Percentiles rank a stretch among this genome's conserved stretches.
phyloP scores from a whole-genome alignment of 1,140 invertebrate genomes.

The Apis cerana region DNA sequence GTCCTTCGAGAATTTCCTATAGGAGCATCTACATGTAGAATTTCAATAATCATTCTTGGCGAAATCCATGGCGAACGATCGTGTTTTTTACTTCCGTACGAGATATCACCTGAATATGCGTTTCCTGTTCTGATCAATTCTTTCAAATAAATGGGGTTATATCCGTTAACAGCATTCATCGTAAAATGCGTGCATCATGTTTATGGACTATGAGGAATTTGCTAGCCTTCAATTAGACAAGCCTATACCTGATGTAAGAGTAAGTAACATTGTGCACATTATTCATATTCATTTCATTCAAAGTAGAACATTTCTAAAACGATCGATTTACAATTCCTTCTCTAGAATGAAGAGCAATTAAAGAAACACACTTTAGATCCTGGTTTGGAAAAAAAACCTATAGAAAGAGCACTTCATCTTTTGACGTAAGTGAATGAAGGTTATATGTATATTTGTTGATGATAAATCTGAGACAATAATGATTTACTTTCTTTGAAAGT shows the following conservation, averaged over 20 bases:
- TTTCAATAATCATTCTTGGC: not conserved
- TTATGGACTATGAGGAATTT: slow-evolving; percentile 69
- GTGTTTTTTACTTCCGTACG: slow-evolving; percentile 12
- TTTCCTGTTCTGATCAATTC: slow-evolving; percentile 22
- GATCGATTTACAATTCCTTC: slow-evolving; percentile 30
- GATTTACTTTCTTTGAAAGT: not conserved
- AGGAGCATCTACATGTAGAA: not conserved
- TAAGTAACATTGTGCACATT: slow-evolving; percentile 40
- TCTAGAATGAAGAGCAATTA: slow-evolving; percentile 71
- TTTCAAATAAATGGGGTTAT: slow-evolving; percentile 26
- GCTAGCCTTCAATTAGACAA: slow-evolving; percentile 72
- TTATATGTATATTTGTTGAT: not conserved
- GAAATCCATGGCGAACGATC: slow-evolving; percentile 10
- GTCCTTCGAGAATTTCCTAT: too few species aligned
- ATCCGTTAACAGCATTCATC: not conserved
- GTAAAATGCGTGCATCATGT: slow-evolving; percentile 13
- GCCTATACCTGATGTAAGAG: slow-evolving; percentile 55
- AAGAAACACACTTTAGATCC: slow-evolving; percentile 68
- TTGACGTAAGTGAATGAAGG: slow-evolving; percentile 68
- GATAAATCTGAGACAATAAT: not conserved
- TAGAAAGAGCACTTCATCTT: slow-evolving; percentile 72
- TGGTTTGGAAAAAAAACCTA: slow-evolving; percentile 64
- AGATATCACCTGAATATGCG: slow-evolving; percentile 7
- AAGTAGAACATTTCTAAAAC: not conserved
- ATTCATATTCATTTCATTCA: not conserved